phyloP scores from a whole-genome alignment of 2,797 vertebrate species.

The Sarcophilus harrisii region DNA sequence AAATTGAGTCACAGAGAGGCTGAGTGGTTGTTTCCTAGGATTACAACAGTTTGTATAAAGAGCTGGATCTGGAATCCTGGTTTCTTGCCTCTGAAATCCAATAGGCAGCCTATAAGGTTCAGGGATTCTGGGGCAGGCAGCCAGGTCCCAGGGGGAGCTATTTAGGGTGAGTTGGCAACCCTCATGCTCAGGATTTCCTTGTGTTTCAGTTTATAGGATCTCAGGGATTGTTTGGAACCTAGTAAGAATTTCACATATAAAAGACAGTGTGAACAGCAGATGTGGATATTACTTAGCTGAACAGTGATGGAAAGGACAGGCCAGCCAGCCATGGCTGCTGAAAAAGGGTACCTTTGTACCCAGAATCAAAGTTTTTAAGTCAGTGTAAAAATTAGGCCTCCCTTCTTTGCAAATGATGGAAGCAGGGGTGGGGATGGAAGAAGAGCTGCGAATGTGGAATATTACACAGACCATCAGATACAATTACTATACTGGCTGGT shows the following conservation, averaged over 20 bases:
- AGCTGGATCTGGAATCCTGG: not conserved
- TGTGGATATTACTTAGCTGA: not conserved
- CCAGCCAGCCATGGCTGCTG: rapidly evolving
- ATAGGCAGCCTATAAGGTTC: not conserved
- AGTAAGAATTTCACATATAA: slow-evolving; percentile 10
- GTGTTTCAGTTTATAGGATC: not conserved
- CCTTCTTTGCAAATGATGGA: not conserved
- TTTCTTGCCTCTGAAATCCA: not conserved
- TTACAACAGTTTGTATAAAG: not conserved
- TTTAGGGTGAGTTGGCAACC: not conserved
- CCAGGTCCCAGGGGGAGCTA: not conserved
- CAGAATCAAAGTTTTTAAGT: not conserved
- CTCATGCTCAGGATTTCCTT: not conserved
- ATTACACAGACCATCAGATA: not conserved
- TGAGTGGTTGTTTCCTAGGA: not conserved
- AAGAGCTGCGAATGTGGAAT: not conserved
- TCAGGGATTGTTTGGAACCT: not conserved
- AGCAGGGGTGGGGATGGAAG: not conserved
- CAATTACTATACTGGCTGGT: no score
- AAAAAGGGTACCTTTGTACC: not conserved
- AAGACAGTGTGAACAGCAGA: not conserved
- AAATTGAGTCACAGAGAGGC: not conserved
- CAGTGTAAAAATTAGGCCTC: not conserved
- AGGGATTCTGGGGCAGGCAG: not conserved
- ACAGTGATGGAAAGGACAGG: not conserved